phyloP scores from a whole-genome alignment of 1,140 invertebrate species.

The Drosophila bocqueti region DNA sequence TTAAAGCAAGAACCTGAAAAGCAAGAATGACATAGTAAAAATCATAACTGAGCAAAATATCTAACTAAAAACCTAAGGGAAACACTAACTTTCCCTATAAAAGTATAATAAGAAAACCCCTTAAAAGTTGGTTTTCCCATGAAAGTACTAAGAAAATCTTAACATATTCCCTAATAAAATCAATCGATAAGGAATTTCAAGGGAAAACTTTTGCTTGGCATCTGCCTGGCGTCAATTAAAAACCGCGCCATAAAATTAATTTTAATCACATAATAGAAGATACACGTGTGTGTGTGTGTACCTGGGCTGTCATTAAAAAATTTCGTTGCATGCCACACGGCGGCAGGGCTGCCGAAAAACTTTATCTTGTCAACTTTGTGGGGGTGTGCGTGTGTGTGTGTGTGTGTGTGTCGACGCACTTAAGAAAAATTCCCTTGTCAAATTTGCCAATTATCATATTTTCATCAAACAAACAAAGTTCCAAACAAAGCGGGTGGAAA shows the following conservation, averaged over 20 bases:
- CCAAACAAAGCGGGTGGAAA: slow-evolving; percentile 26
- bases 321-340: slow-evolving; percentile 76
- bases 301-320: slow-evolving; percentile 81
- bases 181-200: slow-evolving; percentile 4
- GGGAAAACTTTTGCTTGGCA: slow-evolving; percentile 20
- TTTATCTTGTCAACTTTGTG: slow-evolving; percentile 80
- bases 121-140: background rate
- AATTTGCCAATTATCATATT: slow-evolving; percentile 85
- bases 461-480: slow-evolving; percentile 84
- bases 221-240: slow-evolving; percentile 73
- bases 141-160: background rate
- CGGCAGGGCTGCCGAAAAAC: slow-evolving; percentile 61
- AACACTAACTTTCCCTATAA: background rate
- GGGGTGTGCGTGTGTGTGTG: background rate
- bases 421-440: slow-evolving; percentile 85
- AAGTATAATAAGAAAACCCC: background rate
- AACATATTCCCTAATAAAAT: background rate
- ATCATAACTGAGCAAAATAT: background rate
- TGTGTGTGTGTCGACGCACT: slow-evolving; percentile 61
- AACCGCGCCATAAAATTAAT: slow-evolving; percentile 82
- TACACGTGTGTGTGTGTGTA: slow-evolving; percentile 40
- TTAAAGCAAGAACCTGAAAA: background rate
- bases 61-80: background rate
- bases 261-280: slow-evolving; percentile 82
- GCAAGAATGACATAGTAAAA: background rate